phyloP scores from a whole-genome alignment of 2,888 invertebrate species.

The Drosophila macrospina region DNA sequence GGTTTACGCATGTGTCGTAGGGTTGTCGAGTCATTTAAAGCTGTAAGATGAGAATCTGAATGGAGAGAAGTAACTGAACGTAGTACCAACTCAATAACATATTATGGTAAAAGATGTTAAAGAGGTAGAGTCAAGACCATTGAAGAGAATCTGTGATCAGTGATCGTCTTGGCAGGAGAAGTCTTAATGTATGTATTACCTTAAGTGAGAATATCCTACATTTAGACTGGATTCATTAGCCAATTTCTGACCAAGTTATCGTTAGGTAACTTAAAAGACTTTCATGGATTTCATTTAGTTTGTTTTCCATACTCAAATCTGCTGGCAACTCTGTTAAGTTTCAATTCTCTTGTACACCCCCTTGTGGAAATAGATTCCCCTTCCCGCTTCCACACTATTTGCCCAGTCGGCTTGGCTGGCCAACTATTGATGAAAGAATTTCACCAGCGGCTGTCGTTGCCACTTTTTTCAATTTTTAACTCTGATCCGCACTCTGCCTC shows the following conservation, averaged over 20 bases:
- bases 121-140: too few relatives aligned
- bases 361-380: neutral
- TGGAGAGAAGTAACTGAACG: neutral
- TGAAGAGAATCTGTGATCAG: too few relatives aligned
- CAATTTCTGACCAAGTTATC: too few relatives aligned
- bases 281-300: too few relatives aligned
- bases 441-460: constrained; percentile 63
- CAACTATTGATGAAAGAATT: constrained; percentile 74
- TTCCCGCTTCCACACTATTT: neutral
- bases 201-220: too few relatives aligned
- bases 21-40: constrained; percentile 48
- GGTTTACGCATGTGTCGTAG: constrained; percentile 64
- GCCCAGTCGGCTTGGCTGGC: constrained; percentile 26
- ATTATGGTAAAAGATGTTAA: too few relatives aligned
- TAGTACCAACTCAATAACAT: neutral
- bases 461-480: constrained; percentile 68
- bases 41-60: neutral
- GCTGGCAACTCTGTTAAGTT: constrained; percentile 14
- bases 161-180: too few relatives aligned
- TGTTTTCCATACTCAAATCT: too few relatives aligned
- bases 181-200: too few relatives aligned
- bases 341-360: neutral
- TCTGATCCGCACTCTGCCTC: constrained; percentile 14
- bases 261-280: neutral
- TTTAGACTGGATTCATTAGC: too few relatives aligned